These are phyloP conservation scores for Acipenser oxyrinchus DNA, from an alignment of 2,797 vertebrate genomes.

Conservation along the genomic window DNA sequence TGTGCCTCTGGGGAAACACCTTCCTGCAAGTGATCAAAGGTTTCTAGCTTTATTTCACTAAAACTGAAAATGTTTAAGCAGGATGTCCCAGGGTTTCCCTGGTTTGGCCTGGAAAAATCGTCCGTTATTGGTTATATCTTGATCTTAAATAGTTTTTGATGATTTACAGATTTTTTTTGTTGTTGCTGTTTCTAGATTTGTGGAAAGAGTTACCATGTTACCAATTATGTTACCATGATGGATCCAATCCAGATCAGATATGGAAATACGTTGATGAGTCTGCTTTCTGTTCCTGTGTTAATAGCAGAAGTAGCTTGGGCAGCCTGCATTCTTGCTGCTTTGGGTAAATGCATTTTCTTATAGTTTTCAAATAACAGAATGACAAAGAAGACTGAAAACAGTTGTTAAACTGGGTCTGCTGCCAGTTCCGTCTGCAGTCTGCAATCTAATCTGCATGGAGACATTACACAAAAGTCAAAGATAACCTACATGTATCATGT, in stretches of 20 bases:
- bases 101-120: too few species aligned
- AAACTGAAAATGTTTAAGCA: too few species aligned
- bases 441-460: too few species aligned
- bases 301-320: constrained; percentile 58
- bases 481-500: too few species aligned
- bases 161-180: background rate
- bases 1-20: too few species aligned
- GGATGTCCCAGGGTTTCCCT: too few species aligned
- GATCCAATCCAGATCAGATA: constrained; percentile 67
- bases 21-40: too few species aligned
- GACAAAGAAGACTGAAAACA: background rate
- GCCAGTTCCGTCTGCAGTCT: too few species aligned
- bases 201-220: too few species aligned
- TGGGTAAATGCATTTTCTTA: constrained; percentile 39
- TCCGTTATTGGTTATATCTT: too few species aligned
- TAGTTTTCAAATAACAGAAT: background rate
- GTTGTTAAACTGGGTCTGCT: background rate
- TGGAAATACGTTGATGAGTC: constrained; percentile 41
- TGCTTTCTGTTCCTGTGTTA: constrained; percentile 55
- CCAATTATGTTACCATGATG: constrained; percentile 71
- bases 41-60: too few species aligned
- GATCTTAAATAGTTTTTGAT: background rate
- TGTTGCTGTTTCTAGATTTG: background rate
- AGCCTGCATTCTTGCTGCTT: constrained; percentile 48
- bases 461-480: too few species aligned